A percentile compares a stretch with the other conserved stretches of the same genome.
Evolutionary conservation across 1,140 invertebrate species (phyloP).

Genomic region (Drosophila quadrilineata): DNA sequence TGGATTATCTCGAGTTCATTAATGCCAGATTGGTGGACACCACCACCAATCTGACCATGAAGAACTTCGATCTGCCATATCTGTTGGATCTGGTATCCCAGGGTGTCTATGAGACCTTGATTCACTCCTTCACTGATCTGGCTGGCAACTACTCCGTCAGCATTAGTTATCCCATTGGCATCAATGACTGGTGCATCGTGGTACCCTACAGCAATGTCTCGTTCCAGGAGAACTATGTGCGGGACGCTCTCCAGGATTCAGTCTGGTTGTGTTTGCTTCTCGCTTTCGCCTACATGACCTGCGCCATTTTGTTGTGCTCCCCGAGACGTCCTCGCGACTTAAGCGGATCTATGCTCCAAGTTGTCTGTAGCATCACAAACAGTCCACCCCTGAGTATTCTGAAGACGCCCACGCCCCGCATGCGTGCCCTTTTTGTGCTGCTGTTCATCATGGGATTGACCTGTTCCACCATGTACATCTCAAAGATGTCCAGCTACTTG

Average conservation of each 20-base stretch:
- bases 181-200: conserved; percentile 75
- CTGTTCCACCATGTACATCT: conserved; percentile 66
- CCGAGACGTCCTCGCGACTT: conserved; percentile 49
- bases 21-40: conserved; percentile 61
- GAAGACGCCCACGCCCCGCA: conserved; percentile 34
- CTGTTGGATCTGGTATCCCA: conserved; percentile 44
- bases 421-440: conserved; percentile 51
- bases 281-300: conserved; percentile 41
- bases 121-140: conserved; percentile 66
- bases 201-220: conserved; percentile 63
- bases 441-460: conserved; percentile 58
- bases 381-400: conserved; percentile 42
- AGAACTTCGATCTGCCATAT: conserved; percentile 33
- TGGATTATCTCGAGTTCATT: conserved; percentile 51
- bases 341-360: conserved; percentile 57
- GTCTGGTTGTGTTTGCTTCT: conserved; percentile 53
- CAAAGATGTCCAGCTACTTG: conserved; percentile 68
- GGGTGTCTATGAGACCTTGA: conserved; percentile 63
- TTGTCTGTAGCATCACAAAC: conserved; percentile 54
- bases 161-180: conserved; percentile 68
- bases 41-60: conserved; percentile 9
- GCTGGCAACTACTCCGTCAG: conserved; percentile 23
- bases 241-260: conserved; percentile 39
- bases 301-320: conserved; percentile 61
- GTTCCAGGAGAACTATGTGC: conserved; percentile 48